Conservation (phyloP, 2,113 vertebrate genomes). For the Lontra canadensis region DNA sequence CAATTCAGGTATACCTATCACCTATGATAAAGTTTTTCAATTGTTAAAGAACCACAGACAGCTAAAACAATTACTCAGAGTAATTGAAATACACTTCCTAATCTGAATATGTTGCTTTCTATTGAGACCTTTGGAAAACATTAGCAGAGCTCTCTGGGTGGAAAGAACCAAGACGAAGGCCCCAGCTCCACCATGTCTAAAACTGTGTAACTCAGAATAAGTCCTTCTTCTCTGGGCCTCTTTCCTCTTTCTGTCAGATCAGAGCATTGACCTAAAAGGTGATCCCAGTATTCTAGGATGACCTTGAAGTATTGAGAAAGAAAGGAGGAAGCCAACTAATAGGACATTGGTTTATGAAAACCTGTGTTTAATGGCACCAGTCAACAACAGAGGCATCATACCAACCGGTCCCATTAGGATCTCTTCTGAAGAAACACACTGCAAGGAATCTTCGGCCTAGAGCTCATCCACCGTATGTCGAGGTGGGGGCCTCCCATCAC, state of each 20-base stretch:
- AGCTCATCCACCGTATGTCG: background rate
- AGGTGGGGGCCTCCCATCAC: background rate
- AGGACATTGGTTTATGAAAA: background rate
- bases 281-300: background rate
- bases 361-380: background rate
- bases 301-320: background rate
- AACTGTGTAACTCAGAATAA: background rate
- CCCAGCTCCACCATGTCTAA: background rate
- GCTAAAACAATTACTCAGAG: slow-evolving; percentile 23
- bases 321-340: background rate
- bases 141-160: background rate
- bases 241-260: background rate
- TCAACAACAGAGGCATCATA: background rate
- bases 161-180: background rate
- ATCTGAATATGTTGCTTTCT: background rate
- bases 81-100: background rate
- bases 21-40: slow-evolving; percentile 26
- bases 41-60: background rate
- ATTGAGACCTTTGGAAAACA: background rate
- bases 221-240: background rate
- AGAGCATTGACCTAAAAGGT: background rate
- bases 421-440: slow-evolving; percentile 32
- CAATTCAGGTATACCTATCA: slow-evolving; percentile 14
- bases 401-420: background rate
- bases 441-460: background rate